Base-by-base conservation (phyloP, 1,140 invertebrate genomes). In the Formica selysi region DNA sequence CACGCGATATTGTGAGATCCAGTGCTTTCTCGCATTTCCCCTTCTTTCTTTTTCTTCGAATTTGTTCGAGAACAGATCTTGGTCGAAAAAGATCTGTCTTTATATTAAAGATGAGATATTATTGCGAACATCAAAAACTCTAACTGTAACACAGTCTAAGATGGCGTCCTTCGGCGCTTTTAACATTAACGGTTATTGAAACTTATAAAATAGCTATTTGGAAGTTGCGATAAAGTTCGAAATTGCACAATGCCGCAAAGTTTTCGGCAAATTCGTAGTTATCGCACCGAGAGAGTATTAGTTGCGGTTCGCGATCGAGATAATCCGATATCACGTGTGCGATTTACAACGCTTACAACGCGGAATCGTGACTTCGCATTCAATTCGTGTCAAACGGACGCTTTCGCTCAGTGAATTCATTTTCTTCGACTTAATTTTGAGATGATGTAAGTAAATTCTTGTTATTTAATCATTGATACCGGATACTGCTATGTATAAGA, bases 201-300 rank as follows among this genome's bases (percentile, higher is more conserved):
- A 59, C 22, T 81, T 81, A 57, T 73, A 61, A 81, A 54, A 73
- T 44, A 51, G 38, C 79, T 36, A n/a, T 48, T 54, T 32, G 19
- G 48, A 41, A 73, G n/a, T 61, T 36, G 54, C 38, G 79, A 73
- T 57, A n/a, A 81, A 73, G 67, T 81, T 59, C 41, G 36, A 81
- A 73, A 61, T 81, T n/a, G 67, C 67, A 22, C 67, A 44, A 73
- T 81, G 73, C 41, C 51, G 26, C 38, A 10, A 74, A 62, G 51
- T 83, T 61, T 38, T 32, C 67, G 26, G 22, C 8, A 32, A 61
- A 83, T 83, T 73, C 38, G 61, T 83, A 61, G 67, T 73, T 59
- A 74, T 73, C 79, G 16, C n/a, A 38, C n/a, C 19, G 51, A 13
- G 22, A 32, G 54, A 61, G 54, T 71, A 59, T 71, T 71, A 81